Percentiles rank a stretch among this genome's conserved stretches.
These are phyloP conservation scores for Leuciscus waleckii DNA, from an alignment of 2,797 vertebrate genomes.

Conservation along the genomic window DNA sequence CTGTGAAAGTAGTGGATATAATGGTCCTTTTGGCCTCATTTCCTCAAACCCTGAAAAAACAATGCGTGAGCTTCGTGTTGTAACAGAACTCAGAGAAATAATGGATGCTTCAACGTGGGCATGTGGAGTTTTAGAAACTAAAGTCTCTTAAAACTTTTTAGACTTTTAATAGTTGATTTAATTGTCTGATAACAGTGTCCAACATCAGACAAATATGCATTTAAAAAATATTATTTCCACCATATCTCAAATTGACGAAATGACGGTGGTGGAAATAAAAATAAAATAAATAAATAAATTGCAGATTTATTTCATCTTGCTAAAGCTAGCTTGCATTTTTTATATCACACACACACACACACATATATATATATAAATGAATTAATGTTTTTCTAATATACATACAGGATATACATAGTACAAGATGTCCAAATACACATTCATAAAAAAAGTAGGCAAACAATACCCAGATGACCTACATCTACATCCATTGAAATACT, in stretches of 20 bases:
- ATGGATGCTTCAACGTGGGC: neutral
- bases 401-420: no score
- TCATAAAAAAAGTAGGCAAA: no score
- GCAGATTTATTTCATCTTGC: no score
- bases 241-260: neutral
- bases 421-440: no score
- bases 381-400: no score
- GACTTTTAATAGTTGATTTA: neutral
- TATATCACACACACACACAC: no score
- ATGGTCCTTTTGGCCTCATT: constrained; percentile 59
- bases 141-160: neutral
- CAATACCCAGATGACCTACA: no score
- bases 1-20: constrained; percentile 60
- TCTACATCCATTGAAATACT: no score
- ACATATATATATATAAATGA: no score
- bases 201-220: no score
- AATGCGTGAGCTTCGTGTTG: constrained; percentile 37
- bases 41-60: constrained; percentile 53
- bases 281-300: no score
- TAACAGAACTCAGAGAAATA: neutral
- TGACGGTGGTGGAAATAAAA: neutral
- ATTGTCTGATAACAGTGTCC: neutral
- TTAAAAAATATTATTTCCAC: neutral
- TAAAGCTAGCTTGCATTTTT: no score
- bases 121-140: neutral